These are phyloP conservation scores for Ctenosaura bakeri DNA, from an alignment of 2,797 vertebrate genomes.

Conservation along the genomic window DNA sequence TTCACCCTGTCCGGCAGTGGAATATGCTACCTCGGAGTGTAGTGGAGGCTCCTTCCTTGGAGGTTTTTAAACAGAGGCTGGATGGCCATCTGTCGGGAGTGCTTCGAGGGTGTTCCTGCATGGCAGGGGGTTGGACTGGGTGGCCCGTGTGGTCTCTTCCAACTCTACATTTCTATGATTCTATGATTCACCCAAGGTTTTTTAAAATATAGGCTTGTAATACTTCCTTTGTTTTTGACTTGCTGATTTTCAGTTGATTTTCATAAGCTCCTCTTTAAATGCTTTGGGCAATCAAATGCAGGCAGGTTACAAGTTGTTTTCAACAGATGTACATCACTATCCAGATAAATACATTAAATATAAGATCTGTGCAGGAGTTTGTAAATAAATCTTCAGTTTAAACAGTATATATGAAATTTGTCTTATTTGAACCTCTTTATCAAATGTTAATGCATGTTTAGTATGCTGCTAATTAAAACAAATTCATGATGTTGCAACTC, in stretches of 20 bases:
- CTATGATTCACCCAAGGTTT: neutral
- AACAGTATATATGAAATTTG: conserved; percentile 15
- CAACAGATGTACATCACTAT: conserved; percentile 1
- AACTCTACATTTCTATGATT: no score
- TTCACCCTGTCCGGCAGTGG: no score
- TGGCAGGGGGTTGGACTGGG: no score
- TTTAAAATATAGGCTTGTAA: neutral
- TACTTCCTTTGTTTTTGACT: neutral
- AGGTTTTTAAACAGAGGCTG: no score
- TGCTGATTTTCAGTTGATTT: no score
- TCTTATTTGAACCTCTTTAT: conserved; percentile 5
- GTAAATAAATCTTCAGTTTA: neutral
- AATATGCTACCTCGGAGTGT: no score
- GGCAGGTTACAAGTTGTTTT: neutral
- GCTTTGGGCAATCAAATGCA: neutral
- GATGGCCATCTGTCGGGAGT: no score
- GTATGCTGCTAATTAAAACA: conserved; percentile 30
- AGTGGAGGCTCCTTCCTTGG: no score
- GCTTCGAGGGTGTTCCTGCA: no score
- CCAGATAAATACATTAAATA: neutral
- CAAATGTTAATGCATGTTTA: neutral
- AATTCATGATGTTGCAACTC: neutral
- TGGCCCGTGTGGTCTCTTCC: no score
- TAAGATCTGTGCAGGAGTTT: neutral
- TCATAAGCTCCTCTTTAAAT: neutral